These are phyloP conservation scores for Paradoxurus hermaphroditus DNA, from an alignment of 2,113 vertebrate genomes.

Conservation along the genomic window DNA sequence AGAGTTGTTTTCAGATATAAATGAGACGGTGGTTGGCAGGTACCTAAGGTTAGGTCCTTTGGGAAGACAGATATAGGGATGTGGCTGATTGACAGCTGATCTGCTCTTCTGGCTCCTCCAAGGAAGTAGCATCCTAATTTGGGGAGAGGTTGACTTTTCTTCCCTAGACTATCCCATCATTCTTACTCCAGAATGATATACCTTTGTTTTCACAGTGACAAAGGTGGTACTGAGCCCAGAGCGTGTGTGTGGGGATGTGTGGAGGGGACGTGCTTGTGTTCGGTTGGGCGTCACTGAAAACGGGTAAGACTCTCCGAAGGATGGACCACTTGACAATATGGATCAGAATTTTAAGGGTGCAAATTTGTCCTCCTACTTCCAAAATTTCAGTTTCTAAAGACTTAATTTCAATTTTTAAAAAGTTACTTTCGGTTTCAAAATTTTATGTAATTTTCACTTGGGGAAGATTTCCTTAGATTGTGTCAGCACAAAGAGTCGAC, in stretches of 20 bases:
- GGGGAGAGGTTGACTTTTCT: not conserved
- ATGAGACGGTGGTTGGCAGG: not conserved
- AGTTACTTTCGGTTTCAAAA: not conserved
- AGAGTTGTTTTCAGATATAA: not conserved
- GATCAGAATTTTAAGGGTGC: not conserved
- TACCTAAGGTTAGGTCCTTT: not conserved
- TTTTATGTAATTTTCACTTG: conserved; percentile 15
- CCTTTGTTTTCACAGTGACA: not conserved
- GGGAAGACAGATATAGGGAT: not conserved
- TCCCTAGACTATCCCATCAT: not conserved
- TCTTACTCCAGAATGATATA: not conserved
- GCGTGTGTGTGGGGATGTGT: not conserved
- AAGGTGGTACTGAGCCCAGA: not conserved
- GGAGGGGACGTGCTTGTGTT: not conserved
- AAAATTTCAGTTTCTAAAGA: not conserved
- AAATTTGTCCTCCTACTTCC: not conserved
- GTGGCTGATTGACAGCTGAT: not conserved
- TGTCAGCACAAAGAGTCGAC: conserved; percentile 32
- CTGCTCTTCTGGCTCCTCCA: not conserved
- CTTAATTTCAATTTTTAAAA: not conserved
- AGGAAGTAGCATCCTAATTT: not conserved
- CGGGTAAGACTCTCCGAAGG: not conserved
- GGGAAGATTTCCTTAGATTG: conserved; percentile 18
- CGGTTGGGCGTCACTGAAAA: not conserved
- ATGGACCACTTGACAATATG: not conserved